A percentile compares a stretch with the other conserved stretches of the same genome.
phyloP scores from a whole-genome alignment of 2,888 invertebrate genomes.

The Stegophylla sp. region DNA sequence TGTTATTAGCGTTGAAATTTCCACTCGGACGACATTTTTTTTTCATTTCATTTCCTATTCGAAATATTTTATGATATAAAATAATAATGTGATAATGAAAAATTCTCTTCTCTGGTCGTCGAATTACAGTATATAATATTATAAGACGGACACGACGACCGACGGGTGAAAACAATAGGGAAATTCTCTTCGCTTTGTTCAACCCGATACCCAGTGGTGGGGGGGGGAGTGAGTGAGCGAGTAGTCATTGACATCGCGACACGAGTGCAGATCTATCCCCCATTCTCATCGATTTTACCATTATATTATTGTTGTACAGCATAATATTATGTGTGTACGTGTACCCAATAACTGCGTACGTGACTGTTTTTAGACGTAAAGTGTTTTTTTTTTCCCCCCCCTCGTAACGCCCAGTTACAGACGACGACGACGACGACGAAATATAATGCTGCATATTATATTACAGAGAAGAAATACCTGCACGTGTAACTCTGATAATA shows the following conservation, averaged over 20 bases:
- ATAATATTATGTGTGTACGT: no score
- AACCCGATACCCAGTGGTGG: no score
- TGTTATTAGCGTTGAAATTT: neutral
- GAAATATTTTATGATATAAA: no score
- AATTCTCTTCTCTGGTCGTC: neutral
- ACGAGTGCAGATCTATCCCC: no score
- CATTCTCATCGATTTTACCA: neutral
- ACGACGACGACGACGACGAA: no score
- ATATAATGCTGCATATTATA: no score
- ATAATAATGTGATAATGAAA: neutral
- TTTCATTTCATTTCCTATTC: neutral
- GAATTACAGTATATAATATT: no score
- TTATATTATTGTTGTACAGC: neutral
- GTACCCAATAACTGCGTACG: neutral
- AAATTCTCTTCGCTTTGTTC: slow-evolving; percentile 36
- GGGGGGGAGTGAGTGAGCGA: no score
- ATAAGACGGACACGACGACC: neutral
- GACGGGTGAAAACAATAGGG: slow-evolving; percentile 23
- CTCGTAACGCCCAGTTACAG: no score
- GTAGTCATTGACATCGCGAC: neutral
- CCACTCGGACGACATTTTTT: neutral
- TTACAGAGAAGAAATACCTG: neutral
- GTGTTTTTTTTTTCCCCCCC: no score
- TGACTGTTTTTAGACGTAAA: neutral
- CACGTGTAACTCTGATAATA: no score